Conservation (phyloP, 2,113 vertebrate genomes). For the Sinocyclocheilus maitianheensis region DNA sequence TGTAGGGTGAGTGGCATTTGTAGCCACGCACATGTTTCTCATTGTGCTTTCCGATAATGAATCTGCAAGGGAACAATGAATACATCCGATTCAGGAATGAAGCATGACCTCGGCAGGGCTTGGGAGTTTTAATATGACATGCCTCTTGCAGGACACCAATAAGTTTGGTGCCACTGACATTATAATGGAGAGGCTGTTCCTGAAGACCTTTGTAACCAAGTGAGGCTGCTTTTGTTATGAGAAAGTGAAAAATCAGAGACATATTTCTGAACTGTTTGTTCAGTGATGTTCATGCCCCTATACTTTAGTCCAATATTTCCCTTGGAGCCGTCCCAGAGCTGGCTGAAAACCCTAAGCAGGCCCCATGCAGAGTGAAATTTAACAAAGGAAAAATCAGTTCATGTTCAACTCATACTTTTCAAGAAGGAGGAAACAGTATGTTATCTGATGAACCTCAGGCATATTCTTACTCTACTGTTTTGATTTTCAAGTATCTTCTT, state of each 20-base stretch:
- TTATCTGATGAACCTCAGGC: slow-evolving; percentile 4
- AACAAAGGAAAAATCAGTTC: slow-evolving; percentile 18
- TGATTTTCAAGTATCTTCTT: background rate
- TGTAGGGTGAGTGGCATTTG: slow-evolving; percentile 50
- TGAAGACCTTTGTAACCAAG: background rate
- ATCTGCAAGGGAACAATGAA: slow-evolving; percentile 29
- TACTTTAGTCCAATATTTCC: slow-evolving; percentile 41
- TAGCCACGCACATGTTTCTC: slow-evolving; percentile 54
- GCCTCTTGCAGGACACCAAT: background rate
- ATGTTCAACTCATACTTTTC: slow-evolving; percentile 6
- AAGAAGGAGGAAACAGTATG: slow-evolving; percentile 1
- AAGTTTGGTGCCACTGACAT: slow-evolving; percentile 31
- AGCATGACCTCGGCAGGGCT: slow-evolving; percentile 3
- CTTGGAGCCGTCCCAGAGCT: slow-evolving; percentile 31
- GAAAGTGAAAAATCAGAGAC: slow-evolving; percentile 11
- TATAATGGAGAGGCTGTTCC: background rate
- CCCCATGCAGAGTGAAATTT: slow-evolving; percentile 16
- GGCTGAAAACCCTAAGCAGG: slow-evolving; percentile 32
- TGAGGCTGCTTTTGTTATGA: slow-evolving; percentile 21
- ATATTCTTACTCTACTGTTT: slow-evolving; percentile 1
- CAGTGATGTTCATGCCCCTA: background rate
- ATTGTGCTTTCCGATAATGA: slow-evolving; percentile 44
- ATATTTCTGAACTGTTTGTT: slow-evolving; percentile 34
- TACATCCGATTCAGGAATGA: slow-evolving; percentile 24
- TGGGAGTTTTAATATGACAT: slow-evolving; percentile 26